Conservation (phyloP, 2,113 vertebrate genomes). For the Eublepharis macularius region DNA sequence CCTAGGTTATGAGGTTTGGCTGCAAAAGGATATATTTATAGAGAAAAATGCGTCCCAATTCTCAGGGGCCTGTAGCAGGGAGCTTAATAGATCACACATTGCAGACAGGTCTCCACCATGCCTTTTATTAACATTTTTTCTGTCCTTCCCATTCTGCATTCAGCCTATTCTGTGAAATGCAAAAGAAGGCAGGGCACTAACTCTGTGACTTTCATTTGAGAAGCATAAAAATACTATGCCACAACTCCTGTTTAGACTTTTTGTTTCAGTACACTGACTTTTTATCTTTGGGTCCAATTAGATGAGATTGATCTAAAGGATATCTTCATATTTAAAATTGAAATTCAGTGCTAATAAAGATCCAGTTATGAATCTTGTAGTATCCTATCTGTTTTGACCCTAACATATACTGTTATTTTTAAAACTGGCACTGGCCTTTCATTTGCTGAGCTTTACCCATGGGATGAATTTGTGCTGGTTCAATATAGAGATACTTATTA, state of each 20-base stretch:
- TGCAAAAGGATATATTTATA: background rate
- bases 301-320: too few species aligned
- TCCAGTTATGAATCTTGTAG: too few species aligned
- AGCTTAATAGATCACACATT: background rate
- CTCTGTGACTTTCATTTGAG: background rate
- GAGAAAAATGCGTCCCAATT: background rate
- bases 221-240: background rate
- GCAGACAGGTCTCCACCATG: background rate
- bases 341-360: too few species aligned
- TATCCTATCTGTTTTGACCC: background rate
- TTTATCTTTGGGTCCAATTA: too few species aligned
- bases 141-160: background rate
- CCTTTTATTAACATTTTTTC: background rate
- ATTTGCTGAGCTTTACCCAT: fast-evolving
- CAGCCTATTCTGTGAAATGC: background rate
- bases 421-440: background rate
- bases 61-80: background rate
- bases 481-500: background rate
- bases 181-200: too few species aligned
- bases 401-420: background rate
- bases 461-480: background rate
- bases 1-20: conserved; percentile 25
- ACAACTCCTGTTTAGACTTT: background rate
- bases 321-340: too few species aligned
- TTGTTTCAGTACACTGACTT: background rate